A percentile compares a stretch with the other conserved stretches of the same genome.
These are phyloP conservation scores for Corydoras maculifer DNA, from an alignment of 2,113 vertebrate species.

Conservation along the genomic window DNA sequence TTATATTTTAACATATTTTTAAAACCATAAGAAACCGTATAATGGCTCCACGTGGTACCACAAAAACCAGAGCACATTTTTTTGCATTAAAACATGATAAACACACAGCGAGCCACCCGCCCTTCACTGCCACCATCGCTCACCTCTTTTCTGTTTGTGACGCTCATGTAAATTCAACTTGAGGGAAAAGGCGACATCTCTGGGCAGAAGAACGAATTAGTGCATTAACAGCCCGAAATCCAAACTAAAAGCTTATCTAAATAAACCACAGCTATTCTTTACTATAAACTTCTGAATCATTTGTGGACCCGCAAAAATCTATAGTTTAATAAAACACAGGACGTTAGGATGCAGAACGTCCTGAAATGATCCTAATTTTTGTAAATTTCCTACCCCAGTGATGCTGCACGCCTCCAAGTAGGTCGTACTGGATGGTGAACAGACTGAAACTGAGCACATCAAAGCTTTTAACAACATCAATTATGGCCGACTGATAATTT, in stretches of 20 bases:
- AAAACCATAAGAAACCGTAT: background rate
- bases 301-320: too few relatives aligned
- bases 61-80: background rate
- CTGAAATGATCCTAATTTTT: slow-evolving; percentile 11
- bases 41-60: too few relatives aligned
- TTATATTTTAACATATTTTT: too few relatives aligned
- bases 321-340: background rate
- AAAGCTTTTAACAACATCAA: slow-evolving; percentile 41
- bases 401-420: slow-evolving; percentile 28
- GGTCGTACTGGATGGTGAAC: slow-evolving; percentile 24
- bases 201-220: slow-evolving; percentile 38
- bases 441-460: slow-evolving; percentile 39
- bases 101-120: background rate
- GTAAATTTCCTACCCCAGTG: slow-evolving; percentile 32
- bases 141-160: background rate
- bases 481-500: slow-evolving; percentile 42
- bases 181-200: slow-evolving; percentile 49
- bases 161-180: slow-evolving; percentile 8
- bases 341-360: background rate
- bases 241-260: background rate
- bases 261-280: background rate
- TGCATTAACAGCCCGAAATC: slow-evolving; percentile 8
- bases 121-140: background rate
- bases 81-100: background rate
- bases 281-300: too few relatives aligned